These are phyloP conservation scores for Gadopsis bispinosus DNA, from an alignment of 2,797 vertebrate genomes.

Conservation along the genomic window DNA sequence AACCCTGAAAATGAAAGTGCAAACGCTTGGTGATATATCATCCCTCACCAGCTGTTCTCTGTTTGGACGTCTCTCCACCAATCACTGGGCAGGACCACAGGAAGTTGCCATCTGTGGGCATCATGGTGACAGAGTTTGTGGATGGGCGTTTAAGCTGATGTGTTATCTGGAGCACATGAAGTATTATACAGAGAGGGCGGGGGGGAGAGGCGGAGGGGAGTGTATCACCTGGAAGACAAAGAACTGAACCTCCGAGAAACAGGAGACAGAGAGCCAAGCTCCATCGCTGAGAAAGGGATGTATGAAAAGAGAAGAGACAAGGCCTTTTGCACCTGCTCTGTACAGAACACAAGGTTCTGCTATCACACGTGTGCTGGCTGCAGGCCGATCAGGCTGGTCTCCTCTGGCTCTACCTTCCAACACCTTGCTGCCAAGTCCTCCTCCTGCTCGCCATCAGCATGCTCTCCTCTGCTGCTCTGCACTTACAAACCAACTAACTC, in stretches of 20 bases:
- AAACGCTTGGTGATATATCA: constrained; percentile 81
- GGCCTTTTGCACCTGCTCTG: constrained; percentile 73
- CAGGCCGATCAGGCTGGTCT: constrained; percentile 63
- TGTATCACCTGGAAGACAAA: constrained; percentile 60
- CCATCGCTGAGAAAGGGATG: constrained; percentile 32
- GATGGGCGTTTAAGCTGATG: constrained; percentile 68
- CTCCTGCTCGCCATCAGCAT: constrained; percentile 57
- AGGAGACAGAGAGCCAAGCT: constrained; percentile 46
- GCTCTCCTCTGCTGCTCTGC: constrained; percentile 50
- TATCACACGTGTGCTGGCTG: constrained; percentile 71
- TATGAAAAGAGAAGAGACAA: constrained; percentile 57
- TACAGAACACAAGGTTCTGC: constrained; percentile 65
- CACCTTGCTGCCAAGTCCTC: constrained; percentile 65
- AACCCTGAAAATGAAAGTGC: constrained; percentile 83
- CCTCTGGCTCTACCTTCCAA: constrained; percentile 63
- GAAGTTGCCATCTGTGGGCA: constrained; percentile 80
- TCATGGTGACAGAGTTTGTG: constrained; percentile 76
- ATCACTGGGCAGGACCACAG: constrained; percentile 78
- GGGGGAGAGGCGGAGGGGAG: constrained; percentile 43
- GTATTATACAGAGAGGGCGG: constrained; percentile 44
- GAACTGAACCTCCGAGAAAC: constrained; percentile 37
- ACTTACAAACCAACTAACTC: constrained; percentile 29
- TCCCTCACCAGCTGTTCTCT: constrained; percentile 82
- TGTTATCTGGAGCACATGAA: constrained; percentile 76
- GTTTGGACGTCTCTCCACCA: constrained; percentile 79